phyloP scores from a whole-genome alignment of 2,888 invertebrate genomes.

The Platycnemis pennipes region DNA sequence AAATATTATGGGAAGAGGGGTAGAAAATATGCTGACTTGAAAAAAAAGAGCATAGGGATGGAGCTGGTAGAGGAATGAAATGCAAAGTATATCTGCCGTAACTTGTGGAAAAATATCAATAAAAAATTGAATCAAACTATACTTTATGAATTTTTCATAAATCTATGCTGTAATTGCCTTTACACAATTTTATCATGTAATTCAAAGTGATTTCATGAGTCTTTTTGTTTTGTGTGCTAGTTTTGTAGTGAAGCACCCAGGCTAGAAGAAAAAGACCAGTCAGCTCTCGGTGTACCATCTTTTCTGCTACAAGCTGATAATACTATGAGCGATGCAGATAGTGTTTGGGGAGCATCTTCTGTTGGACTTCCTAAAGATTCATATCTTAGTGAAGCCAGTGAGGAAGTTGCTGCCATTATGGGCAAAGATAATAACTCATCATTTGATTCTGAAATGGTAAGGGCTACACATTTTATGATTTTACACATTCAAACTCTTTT shows the following conservation, averaged over 20 bases:
- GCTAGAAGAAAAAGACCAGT: not conserved
- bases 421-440: not conserved
- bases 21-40: too few relatives aligned
- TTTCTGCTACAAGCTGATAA: constrained; percentile 5
- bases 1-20: too few relatives aligned
- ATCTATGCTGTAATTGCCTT: too few relatives aligned
- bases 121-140: too few relatives aligned
- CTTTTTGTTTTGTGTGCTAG: not conserved
- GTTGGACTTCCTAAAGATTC: not conserved
- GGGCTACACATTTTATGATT: not conserved
- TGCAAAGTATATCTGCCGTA: too few relatives aligned
- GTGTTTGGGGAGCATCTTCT: not conserved
- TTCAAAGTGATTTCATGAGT: too few relatives aligned
- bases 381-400: not conserved
- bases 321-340: not conserved
- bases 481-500: too few relatives aligned
- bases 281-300: constrained; percentile 37
- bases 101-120: too few relatives aligned
- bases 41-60: too few relatives aligned
- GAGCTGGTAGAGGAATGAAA: too few relatives aligned
- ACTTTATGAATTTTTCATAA: too few relatives aligned
- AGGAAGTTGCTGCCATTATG: constrained; percentile 44
- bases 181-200: too few relatives aligned
- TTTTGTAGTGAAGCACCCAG: not conserved
- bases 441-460: constrained; percentile 49